These are phyloP conservation scores for Arion vulgaris DNA, from an alignment of 1,140 invertebrate genomes.

Conservation along the genomic window DNA sequence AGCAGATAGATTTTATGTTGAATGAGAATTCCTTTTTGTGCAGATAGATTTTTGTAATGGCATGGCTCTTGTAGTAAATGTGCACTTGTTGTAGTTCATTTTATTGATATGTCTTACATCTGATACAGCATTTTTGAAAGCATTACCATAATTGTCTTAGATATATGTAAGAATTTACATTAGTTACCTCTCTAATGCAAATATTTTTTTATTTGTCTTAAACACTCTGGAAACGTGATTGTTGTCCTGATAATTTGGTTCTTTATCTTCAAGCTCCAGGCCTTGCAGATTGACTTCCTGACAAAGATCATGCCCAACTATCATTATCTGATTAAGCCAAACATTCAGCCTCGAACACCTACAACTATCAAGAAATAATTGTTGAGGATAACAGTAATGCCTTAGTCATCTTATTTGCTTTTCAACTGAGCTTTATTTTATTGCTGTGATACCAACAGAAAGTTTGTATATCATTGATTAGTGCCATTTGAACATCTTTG, in stretches of 20 bases:
- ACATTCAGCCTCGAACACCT: not conserved
- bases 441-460: not conserved
- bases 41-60: too few relatives aligned
- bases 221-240: too few relatives aligned
- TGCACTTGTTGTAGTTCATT: too few relatives aligned
- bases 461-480: not conserved
- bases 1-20: too few relatives aligned
- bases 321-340: conserved; percentile 86
- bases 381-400: not conserved
- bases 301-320: conserved; percentile 94
- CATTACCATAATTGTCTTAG: too few relatives aligned
- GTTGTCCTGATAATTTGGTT: not conserved
- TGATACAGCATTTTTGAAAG: too few relatives aligned
- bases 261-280: conserved; percentile 79
- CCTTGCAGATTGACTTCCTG: conserved; percentile 92
- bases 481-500: not conserved
- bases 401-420: not conserved
- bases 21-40: too few relatives aligned
- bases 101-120: too few relatives aligned
- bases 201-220: too few relatives aligned
- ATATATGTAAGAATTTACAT: too few relatives aligned
- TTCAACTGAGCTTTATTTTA: not conserved
- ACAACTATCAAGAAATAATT: conserved; percentile 22
- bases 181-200: too few relatives aligned
- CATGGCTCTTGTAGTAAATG: too few relatives aligned